Evolutionary conservation across 2,113 vertebrate genomes (phyloP).

Genomic region (Eptesicus fuscus): DNA sequence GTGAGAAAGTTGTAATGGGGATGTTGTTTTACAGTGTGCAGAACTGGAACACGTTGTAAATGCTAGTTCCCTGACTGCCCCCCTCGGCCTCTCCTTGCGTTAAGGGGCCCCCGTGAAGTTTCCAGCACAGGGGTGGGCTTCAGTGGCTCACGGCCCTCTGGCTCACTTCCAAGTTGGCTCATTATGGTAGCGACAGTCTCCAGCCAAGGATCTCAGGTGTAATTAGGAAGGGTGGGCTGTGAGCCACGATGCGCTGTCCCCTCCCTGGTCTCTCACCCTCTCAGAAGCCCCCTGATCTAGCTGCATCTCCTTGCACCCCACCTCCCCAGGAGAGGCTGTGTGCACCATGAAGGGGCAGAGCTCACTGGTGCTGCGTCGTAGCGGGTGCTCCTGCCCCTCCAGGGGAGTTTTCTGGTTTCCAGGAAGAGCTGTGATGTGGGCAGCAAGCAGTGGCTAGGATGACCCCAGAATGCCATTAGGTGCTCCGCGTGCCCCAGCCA

Average conservation of each 20-base stretch:
- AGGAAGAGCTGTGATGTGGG: neutral
- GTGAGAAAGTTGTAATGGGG: constrained; percentile 74
- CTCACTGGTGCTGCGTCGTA: neutral
- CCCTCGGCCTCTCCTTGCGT: constrained; percentile 64
- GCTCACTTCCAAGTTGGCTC: neutral
- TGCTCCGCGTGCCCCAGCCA: neutral
- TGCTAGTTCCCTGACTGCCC: constrained; percentile 69
- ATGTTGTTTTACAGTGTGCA: constrained; percentile 72
- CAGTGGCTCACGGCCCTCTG: constrained; percentile 34
- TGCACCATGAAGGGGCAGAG: neutral
- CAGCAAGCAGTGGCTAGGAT: neutral
- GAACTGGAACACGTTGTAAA: constrained; percentile 75
- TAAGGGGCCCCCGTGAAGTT: constrained; percentile 56
- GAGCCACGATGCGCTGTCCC: neutral
- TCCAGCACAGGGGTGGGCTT: neutral
- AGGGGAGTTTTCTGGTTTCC: neutral
- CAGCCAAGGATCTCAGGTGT: neutral
- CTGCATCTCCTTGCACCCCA: neutral
- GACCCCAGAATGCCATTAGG: neutral
- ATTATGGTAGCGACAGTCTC: neutral
- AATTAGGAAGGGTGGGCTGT: neutral
- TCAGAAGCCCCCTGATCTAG: neutral
- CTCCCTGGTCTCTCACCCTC: neutral
- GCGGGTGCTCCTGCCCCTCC: neutral
- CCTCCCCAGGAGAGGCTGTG: neutral